These are phyloP conservation scores for Gephyroberyx darwinii DNA, from an alignment of 2,797 vertebrate genomes.

Conservation along the genomic window DNA sequence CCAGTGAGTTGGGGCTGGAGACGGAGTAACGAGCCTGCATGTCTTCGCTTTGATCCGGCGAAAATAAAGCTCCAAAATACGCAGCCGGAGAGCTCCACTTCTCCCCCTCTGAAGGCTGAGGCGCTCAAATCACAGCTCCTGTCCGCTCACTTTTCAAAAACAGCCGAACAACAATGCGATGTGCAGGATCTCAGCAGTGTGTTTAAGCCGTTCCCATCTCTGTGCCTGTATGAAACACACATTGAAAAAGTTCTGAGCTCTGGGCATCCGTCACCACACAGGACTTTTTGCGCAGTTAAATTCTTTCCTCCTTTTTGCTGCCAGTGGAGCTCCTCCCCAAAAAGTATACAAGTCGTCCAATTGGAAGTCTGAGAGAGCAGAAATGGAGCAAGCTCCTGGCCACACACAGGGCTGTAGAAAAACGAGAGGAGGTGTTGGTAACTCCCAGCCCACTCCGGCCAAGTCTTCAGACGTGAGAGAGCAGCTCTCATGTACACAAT, in stretches of 20 bases:
- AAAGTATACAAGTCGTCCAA: conserved; percentile 79
- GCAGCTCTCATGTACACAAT: conserved; percentile 51
- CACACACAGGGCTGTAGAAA: conserved; percentile 71
- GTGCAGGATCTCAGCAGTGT: conserved; percentile 44
- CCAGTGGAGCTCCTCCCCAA: conserved; percentile 83
- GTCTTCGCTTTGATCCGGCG: conserved; percentile 71
- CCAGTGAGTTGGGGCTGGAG: conserved; percentile 96
- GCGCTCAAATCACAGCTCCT: conserved; percentile 62
- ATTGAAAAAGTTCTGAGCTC: conserved; percentile 92
- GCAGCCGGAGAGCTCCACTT: conserved; percentile 69
- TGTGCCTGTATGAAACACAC: conserved; percentile 73
- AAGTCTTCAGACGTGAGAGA: conserved; percentile 65
- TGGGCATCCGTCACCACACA: conserved; percentile 93
- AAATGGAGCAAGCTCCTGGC: conserved; percentile 55
- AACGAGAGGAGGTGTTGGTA: conserved; percentile 75
- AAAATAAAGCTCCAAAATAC: conserved; percentile 65
- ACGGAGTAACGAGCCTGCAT: conserved; percentile 99
- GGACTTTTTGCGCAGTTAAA: conserved; percentile 94
- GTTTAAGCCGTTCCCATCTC: conserved; percentile 78
- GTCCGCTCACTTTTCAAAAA: conserved; percentile 34
- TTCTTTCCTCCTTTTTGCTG: conserved; percentile 85
- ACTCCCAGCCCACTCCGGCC: conserved; percentile 76
- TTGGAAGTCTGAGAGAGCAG: conserved; percentile 70
- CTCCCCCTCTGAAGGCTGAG: conserved; percentile 46
- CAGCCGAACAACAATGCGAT: conserved; percentile 43